Evolutionary conservation across 1,140 invertebrate genomes (phyloP), one percentile per base, ranked within the genome.

Genomic region (Panulirus ornatus): DNA sequence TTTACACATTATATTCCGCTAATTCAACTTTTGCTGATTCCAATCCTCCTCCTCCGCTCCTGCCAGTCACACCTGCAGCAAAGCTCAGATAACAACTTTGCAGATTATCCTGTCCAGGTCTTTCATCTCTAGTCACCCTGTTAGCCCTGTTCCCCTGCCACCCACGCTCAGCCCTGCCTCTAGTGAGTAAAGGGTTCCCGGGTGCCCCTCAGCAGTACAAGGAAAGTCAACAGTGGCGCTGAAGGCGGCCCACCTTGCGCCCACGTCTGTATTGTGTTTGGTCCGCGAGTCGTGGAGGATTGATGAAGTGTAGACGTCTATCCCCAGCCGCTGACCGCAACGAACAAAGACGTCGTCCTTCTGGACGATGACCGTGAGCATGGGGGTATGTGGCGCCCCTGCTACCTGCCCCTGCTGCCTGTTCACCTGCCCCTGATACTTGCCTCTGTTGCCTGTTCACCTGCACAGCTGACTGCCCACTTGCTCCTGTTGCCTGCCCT

Each of bases 291-390:
- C 84, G 75, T 79, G 84, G 47, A 87, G 42, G 84, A 78, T 58
- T 87, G 84, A 87, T 87, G 73, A 87, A 78, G 84, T 73, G 84
- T 78, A 73, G 84, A 78, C 73, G 38, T n/a, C 79, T 42, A n/a
- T n/a, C 16, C 66, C 3, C 83, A n/a, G 38, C 9, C 83, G 44
- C 83, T 85, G 66, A 75, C 83, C 42, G 66, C 58, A 85, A 75
- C 66, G 66, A 85, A 85, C 83, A 85, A 85, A 85, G 83, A 85
- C 36, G 0, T 40, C 36, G 70, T 2, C 70, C 30, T 14, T 16
- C 16, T 71, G 30, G 70, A 19, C 40, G 71, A 38, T 42, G 36
- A 75, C 40, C 40, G 16, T 36, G 40, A 30, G 71, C 22, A 71
- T 1, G 71, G 22, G 30, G 58, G 51, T 22, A 58, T 71, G 36